These are phyloP conservation scores for Hirtodrosophila histrioides DNA, from an alignment of 2,888 invertebrate genomes.

Conservation along the genomic window DNA sequence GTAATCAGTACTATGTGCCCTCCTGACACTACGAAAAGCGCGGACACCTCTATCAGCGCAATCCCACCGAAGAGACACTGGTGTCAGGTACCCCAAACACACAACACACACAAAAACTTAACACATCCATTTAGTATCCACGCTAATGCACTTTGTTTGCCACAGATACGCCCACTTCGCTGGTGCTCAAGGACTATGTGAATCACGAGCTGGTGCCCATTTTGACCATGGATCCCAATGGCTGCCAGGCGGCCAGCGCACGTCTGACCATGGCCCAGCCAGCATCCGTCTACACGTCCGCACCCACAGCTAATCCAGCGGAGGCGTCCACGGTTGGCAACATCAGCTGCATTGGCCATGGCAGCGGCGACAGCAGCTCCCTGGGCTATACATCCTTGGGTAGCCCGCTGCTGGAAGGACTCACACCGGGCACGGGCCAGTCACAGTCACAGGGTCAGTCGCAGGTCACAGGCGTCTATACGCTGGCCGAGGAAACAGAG, in stretches of 20 bases:
- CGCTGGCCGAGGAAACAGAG: conserved; percentile 86
- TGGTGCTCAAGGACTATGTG: conserved; percentile 83
- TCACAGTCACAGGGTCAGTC: background rate
- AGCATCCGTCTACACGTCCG: conserved; percentile 56
- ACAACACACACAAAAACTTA: too few species aligned
- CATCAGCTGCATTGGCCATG: conserved; percentile 2
- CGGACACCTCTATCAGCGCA: conserved; percentile 85
- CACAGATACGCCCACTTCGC: conserved; percentile 85
- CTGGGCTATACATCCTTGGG: conserved; percentile 53
- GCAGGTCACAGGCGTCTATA: conserved; percentile 85
- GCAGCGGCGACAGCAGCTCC: conserved; percentile 48
- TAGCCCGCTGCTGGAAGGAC: conserved; percentile 74
- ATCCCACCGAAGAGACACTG: conserved; percentile 87
- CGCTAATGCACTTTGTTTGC: too few species aligned
- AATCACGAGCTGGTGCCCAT: conserved; percentile 85
- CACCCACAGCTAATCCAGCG: conserved; percentile 8
- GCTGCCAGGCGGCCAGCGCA: conserved; percentile 42
- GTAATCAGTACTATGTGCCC: conserved; percentile 79
- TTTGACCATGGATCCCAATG: conserved; percentile 84
- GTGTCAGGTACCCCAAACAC: conserved; percentile 82
- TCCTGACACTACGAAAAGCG: conserved; percentile 84
- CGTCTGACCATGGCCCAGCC: conserved; percentile 47
- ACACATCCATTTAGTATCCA: too few species aligned
- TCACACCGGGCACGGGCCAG: conserved; percentile 50
- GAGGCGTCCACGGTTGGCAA: conserved; percentile 6